Evolutionary conservation across 2,113 vertebrate species (phyloP).

Genomic region (Hippolais icterina): DNA sequence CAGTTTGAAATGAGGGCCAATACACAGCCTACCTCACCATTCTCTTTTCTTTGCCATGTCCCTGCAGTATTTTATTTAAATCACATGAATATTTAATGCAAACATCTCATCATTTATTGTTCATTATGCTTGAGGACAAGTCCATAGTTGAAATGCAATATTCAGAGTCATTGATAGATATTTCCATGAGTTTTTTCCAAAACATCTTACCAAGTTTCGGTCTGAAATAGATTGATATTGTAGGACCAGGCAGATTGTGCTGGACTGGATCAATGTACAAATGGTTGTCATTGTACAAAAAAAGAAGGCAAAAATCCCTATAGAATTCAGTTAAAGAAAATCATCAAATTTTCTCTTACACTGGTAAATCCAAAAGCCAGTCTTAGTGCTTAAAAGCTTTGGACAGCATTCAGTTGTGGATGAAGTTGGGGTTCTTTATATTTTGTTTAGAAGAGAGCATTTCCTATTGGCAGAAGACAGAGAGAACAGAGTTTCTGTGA

Average conservation of each 20-base stretch:
- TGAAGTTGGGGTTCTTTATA: accelerated
- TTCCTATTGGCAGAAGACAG: neutral
- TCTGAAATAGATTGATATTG: neutral
- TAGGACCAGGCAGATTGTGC: neutral
- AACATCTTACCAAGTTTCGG: neutral
- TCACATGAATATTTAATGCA: neutral
- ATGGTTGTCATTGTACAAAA: neutral
- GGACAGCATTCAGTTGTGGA: neutral
- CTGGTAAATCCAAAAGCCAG: neutral
- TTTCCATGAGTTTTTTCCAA: neutral
- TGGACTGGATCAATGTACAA: neutral
- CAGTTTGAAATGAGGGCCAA: neutral
- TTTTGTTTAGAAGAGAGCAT: neutral
- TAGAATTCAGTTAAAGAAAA: neutral
- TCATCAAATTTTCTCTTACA: neutral
- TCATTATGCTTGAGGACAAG: neutral
- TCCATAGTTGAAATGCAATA: neutral
- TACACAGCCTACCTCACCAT: neutral
- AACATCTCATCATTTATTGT: neutral
- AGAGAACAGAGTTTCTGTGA: neutral
- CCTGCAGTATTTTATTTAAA: neutral
- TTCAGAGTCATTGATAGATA: neutral
- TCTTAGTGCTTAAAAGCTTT: neutral
- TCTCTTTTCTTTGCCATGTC: neutral
- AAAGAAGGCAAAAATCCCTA: neutral